Conservation (phyloP, 2,888 invertebrate genomes). For the Epicampocera succincta region DNA sequence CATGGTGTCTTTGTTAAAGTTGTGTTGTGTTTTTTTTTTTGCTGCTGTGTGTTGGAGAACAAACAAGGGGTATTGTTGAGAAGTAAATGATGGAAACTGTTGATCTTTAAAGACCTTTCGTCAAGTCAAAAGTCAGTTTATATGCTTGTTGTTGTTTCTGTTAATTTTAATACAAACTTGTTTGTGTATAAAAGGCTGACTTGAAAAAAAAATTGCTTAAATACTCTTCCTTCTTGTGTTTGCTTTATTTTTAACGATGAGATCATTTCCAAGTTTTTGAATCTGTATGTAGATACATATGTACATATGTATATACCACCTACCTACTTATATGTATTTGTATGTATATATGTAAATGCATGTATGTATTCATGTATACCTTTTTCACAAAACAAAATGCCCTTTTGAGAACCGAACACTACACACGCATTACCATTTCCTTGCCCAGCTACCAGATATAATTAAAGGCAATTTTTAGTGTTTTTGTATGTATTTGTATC, state of each 20-base stretch:
- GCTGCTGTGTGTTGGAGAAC: conserved; percentile 13
- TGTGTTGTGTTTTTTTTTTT: not conserved
- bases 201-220: conserved; percentile 30
- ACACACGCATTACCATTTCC: conserved; percentile 11
- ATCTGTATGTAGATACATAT: conserved; percentile 44
- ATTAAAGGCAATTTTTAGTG: conserved; percentile 55
- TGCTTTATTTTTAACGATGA: conserved; percentile 58
- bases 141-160: conserved; percentile 1
- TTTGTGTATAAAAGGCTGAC: not conserved
- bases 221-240: conserved; percentile 31
- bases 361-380: conserved; percentile 28
- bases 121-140: conserved; percentile 66
- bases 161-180: conserved; percentile 34
- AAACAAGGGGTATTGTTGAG: conserved; percentile 58
- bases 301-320: conserved; percentile 52
- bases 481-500: not conserved
- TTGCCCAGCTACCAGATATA: conserved; percentile 21
- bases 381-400: conserved; percentile 28
- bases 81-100: conserved; percentile 12
- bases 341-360: too few relatives aligned
- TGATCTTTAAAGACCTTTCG: conserved; percentile 63
- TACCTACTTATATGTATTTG: too few relatives aligned
- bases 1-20: conserved; percentile 55
- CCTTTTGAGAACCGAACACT: not conserved
- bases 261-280: conserved; percentile 61